Base-by-base conservation (phyloP, 2,113 vertebrate species). In the Cryptotis parvus region DNA sequence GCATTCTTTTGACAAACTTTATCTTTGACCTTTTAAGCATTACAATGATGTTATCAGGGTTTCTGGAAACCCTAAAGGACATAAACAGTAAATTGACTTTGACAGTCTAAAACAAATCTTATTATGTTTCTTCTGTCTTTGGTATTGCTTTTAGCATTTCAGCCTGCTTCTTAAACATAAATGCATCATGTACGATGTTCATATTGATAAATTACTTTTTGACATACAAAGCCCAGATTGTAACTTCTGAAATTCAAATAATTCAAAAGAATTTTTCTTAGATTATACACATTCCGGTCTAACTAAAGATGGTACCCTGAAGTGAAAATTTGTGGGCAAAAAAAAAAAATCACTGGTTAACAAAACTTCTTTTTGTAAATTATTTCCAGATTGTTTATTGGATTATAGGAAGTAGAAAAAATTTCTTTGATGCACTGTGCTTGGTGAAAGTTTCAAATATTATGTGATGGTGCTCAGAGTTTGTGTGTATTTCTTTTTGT, bases 21-120 rank as follows among this genome's bases (percentile, higher is more conserved):
- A 80, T 97, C 94, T 97, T 96, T 96, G 96, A 94, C 94, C 87
- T 97, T 97, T 96, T 89, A 94, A 96, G 92, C 94, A 95, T 94
- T 95, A 85, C 89, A 94, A 58, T 96, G 94, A 96, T 96, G 93
- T 97, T 98, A 97, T 97, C 96, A 91, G 96, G 90, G 92, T 97
- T 98, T 97, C 97, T 98, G 96, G 97, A 97, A 98, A 94, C 93
- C 39, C 9, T 98, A 49, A 87, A 97, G 94, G 94, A 97, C 95
- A 97, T 55, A 97, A 97, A 94, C 89, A 97, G 95, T 98, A 97
- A 98, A 97, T 98, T 96, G 96, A 96, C 83, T 97, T 96, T 97
- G 97, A 97, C 98, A 98, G 96, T 96, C 9, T 77, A 95, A 96
- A 96, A 77, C 0, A 37, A 70, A 96, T 94, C 87, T 96, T 95